Evolutionary conservation across 2,888 invertebrate species (phyloP), one percentile per base, ranked within the genome.

Genomic region (Beris morrisii): DNA sequence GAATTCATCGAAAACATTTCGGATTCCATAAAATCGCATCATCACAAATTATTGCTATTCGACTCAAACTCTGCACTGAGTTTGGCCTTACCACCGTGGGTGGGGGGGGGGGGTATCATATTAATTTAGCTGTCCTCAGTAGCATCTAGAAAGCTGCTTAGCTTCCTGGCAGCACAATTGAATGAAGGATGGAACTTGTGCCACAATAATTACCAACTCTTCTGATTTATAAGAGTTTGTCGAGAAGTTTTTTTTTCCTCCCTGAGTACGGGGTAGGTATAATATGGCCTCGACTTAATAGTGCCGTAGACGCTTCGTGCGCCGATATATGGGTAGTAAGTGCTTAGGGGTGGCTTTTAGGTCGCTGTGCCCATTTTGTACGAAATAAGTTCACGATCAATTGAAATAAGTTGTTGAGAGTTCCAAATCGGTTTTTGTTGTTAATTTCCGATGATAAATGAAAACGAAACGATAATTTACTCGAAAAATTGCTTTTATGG

Each of bases 391-490:
- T 50, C 50, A 32, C 38, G 43, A 61, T 61, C 61, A 61, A 61
- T 61, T 61, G 61, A 61, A 61, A 61, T 52, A 52, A 61, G 61
- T 61, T 61, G 61, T 61, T 61, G 61, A 50, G 52, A 61, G 50
- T 64, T 55, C 64, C 44, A 64, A 64, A 64, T 64, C 55, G 64
- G 54, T 64, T 64, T 64, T 64, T 64, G 64, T 64, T 64, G 64
- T 44, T 54, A 64, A 64, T 64, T 54, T 64, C 45, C 64, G 31
- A 64, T 64, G 64, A 64, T 55, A 54, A 55, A 64, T 64, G 53
- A 55, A 44, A 52, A 5, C 32, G 61, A 61, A 61, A 61, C 50
- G 61, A 61, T 50, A 61, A 61, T 61, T 61, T 61, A 61, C 61
- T 50, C 15, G 38, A 52, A 38, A 61, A 50, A 38, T 61, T 38